These are phyloP conservation scores for Melanerpes aurifrons DNA, from an alignment of 2,113 vertebrate species.

Conservation along the genomic window DNA sequence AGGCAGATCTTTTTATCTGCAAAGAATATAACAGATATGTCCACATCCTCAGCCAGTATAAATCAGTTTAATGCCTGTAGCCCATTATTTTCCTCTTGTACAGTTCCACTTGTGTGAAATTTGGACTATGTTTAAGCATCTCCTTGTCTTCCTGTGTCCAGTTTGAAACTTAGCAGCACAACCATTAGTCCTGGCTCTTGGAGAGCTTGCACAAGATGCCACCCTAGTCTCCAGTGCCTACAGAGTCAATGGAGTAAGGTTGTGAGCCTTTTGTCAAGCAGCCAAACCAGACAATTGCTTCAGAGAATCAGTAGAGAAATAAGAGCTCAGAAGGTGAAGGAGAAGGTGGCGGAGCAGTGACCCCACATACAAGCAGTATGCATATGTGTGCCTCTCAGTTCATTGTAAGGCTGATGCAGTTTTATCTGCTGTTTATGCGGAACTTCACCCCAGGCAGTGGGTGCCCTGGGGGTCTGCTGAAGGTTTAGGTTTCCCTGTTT, in stretches of 20 bases:
- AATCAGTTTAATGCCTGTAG: conserved; percentile 3
- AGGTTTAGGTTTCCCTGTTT: background rate
- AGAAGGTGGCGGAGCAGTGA: background rate
- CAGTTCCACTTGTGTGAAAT: background rate
- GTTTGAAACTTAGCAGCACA: background rate
- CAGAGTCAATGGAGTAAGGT: background rate
- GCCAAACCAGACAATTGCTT: background rate
- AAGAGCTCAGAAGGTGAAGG: background rate
- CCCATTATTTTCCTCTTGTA: conserved; percentile 4
- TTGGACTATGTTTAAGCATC: background rate
- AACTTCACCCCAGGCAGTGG: background rate
- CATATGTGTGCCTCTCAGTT: background rate
- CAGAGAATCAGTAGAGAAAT: background rate
- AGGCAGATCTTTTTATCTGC: conserved; percentile 31
- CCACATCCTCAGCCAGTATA: background rate
- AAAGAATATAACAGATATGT: conserved; percentile 22
- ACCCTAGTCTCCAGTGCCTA: background rate
- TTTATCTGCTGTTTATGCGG: background rate
- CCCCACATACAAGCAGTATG: background rate
- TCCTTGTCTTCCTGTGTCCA: background rate
- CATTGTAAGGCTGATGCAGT: background rate
- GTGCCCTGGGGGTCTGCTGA: background rate
- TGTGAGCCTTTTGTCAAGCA: background rate
- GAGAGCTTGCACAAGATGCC: background rate
- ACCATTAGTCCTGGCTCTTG: background rate